Percentiles rank a stretch among this genome's conserved stretches.
phyloP scores from a whole-genome alignment of 2,797 vertebrate species.

The Phylloscopus collybita region DNA sequence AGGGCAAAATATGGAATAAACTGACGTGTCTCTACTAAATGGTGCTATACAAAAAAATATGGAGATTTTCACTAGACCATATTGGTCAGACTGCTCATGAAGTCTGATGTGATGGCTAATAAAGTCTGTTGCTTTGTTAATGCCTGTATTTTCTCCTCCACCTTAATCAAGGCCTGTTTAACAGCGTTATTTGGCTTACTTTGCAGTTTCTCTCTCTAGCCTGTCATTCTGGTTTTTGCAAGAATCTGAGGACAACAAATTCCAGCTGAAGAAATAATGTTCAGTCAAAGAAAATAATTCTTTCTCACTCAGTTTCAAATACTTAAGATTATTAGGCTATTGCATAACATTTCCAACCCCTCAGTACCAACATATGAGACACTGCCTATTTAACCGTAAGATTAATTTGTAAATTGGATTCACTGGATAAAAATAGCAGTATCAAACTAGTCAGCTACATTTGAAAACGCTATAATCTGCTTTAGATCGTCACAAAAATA shows the following conservation, averaged over 20 bases:
- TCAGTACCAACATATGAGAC: background rate
- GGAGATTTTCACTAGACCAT: background rate
- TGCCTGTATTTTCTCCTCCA: background rate
- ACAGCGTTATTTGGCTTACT: background rate
- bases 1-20: background rate
- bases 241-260: background rate
- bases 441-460: background rate
- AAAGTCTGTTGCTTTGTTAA: background rate
- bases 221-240: background rate
- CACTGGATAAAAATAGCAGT: background rate
- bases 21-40: background rate
- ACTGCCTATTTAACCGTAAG: background rate
- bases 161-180: background rate
- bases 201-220: background rate
- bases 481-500: background rate
- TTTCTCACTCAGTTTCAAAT: background rate
- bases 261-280: background rate
- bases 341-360: background rate
- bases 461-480: background rate
- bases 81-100: background rate
- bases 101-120: background rate
- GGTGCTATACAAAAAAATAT: background rate
- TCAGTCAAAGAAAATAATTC: background rate
- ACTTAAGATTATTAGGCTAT: background rate
- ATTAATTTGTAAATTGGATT: slow-evolving; percentile 8